A percentile compares a stretch with the other conserved stretches of the same genome.
phyloP scores from a whole-genome alignment of 2,888 invertebrate genomes.

The Drosophila dives region DNA sequence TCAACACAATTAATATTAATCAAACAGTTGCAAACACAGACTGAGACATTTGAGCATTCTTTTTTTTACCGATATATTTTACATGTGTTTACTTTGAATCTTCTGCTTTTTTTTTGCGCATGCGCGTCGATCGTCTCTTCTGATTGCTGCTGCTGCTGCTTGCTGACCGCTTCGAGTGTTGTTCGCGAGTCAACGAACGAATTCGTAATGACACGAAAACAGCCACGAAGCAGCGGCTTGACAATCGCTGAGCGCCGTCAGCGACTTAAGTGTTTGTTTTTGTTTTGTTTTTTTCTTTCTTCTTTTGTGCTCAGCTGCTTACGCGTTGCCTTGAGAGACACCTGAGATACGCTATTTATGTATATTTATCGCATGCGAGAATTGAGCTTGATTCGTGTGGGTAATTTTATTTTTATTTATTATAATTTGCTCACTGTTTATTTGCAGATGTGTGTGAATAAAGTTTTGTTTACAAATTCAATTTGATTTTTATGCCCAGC shows the following conservation, averaged over 20 bases:
- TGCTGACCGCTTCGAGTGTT: constrained; percentile 31
- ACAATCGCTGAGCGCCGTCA: constrained; percentile 19
- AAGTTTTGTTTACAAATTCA: constrained; percentile 30
- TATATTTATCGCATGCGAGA: constrained; percentile 67
- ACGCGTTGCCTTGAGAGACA: constrained; percentile 31
- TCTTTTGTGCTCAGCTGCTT: background rate
- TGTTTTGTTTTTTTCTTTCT: background rate
- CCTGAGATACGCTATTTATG: background rate
- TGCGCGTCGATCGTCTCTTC: constrained; percentile 61
- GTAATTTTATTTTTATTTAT: background rate
- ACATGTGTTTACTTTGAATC: constrained; percentile 11
- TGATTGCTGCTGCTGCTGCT: constrained; percentile 20
- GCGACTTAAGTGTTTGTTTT: constrained; percentile 18
- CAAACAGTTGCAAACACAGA: constrained; percentile 30
- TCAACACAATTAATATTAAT: constrained; percentile 52
- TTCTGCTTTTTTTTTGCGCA: constrained; percentile 53
- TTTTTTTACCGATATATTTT: constrained; percentile 24
- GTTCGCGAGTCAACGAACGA: constrained; percentile 80
- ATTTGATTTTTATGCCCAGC: constrained; percentile 14
- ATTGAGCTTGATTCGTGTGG: constrained; percentile 3
- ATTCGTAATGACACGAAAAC: constrained; percentile 78
- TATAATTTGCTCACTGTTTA: background rate
- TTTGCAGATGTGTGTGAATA: constrained; percentile 34
- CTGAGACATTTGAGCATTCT: background rate
- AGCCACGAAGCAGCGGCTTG: constrained; percentile 32